Conservation (phyloP, 2,888 invertebrate species). For the Conomelus anceps region DNA sequence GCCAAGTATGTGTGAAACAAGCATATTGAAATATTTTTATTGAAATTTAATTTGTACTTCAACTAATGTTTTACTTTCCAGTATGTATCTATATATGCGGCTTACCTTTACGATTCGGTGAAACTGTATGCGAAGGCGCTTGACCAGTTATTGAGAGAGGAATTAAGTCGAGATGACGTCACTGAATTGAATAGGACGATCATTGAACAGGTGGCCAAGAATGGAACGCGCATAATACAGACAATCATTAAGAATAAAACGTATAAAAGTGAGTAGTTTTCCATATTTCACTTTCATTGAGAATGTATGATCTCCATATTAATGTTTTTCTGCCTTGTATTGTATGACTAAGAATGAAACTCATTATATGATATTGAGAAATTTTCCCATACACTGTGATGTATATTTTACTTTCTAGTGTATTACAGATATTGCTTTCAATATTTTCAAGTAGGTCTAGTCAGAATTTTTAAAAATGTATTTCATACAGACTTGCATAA, state of each 20-base stretch:
- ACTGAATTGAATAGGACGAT: slow-evolving; percentile 52
- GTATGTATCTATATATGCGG: slow-evolving; percentile 86
- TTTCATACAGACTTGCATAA: too few species aligned
- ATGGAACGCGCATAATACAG: slow-evolving; percentile 81
- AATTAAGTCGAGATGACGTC: slow-evolving; percentile 44
- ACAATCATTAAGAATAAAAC: slow-evolving; percentile 77
- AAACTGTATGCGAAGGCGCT: slow-evolving; percentile 83
- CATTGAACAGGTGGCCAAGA: slow-evolving; percentile 62
- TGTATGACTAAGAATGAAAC: too few species aligned
- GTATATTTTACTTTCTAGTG: too few species aligned
- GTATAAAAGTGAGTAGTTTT: slow-evolving; percentile 69
- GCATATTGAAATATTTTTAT: background rate
- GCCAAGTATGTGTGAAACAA: too few species aligned
- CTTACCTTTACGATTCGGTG: slow-evolving; percentile 91
- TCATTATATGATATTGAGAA: too few species aligned
- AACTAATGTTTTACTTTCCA: slow-evolving; percentile 40
- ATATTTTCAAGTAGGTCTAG: too few species aligned
- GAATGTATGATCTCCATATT: background rate
- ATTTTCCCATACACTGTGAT: too few species aligned
- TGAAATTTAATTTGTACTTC: background rate
- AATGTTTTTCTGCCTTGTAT: too few species aligned
- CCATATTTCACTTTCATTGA: background rate
- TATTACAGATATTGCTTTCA: too few species aligned
- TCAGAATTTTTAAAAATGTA: too few species aligned
- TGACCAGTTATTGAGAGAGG: slow-evolving; percentile 58